phyloP scores from a whole-genome alignment of 2,797 vertebrate species.

The Artibeus lituratus region DNA sequence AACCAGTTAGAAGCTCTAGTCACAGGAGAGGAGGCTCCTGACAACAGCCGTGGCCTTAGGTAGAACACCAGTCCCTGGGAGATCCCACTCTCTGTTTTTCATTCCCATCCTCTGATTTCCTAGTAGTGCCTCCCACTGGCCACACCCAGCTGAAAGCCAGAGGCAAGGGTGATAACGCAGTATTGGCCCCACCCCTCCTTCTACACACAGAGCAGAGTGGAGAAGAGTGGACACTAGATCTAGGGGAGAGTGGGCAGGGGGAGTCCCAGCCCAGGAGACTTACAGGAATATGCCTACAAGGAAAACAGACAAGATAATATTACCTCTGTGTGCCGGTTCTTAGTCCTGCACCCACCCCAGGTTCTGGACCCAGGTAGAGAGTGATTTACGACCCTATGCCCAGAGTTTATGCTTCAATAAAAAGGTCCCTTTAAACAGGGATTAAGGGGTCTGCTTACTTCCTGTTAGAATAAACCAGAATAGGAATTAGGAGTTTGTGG shows the following conservation, averaged over 20 bases:
- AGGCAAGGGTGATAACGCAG: neutral
- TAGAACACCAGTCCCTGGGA: neutral
- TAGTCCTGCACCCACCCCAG: neutral
- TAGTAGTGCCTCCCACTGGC: neutral
- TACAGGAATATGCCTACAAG: neutral
- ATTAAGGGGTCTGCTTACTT: conserved; percentile 49
- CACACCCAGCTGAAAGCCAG: neutral
- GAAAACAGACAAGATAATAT: neutral
- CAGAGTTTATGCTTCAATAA: conserved; percentile 51
- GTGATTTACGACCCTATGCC: conserved; percentile 45
- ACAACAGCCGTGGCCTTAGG: neutral
- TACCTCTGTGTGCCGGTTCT: neutral
- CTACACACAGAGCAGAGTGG: neutral
- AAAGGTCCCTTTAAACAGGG: conserved; percentile 43
- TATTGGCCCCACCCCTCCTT: neutral
- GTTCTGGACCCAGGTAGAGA: neutral
- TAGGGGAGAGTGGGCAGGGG: neutral
- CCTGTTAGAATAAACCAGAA: conserved; percentile 58
- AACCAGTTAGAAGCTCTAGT: neutral
- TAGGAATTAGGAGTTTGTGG: conserved; percentile 45
- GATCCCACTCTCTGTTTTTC: neutral
- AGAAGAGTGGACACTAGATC: neutral
- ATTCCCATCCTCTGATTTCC: neutral
- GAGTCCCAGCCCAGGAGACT: neutral
- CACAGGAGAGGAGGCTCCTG: neutral